Conservation (phyloP, 23 tunicate species). For the Aplidium turbinatum region DNA sequence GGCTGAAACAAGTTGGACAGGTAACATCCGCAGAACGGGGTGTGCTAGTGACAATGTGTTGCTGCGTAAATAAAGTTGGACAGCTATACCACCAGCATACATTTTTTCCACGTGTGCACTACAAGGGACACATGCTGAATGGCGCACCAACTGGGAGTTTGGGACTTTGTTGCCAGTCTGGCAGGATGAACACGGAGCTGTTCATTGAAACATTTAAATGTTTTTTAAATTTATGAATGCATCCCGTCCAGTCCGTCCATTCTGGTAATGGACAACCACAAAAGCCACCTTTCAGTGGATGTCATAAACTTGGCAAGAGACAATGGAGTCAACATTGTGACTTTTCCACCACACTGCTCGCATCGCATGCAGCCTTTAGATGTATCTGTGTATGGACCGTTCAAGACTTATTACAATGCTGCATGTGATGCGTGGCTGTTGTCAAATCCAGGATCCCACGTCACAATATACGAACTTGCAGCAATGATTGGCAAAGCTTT, state of each 20-base stretch:
- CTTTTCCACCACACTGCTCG: conserved; percentile 55
- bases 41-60: conserved; percentile 39
- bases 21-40: conserved; percentile 43
- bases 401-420: conserved; percentile 27
- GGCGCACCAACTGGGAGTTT: conserved; percentile 34
- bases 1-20: conserved; percentile 47
- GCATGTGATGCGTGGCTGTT: conserved; percentile 34
- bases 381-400: conserved; percentile 41
- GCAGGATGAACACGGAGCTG: conserved; percentile 42
- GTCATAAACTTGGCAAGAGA: conserved; percentile 21
- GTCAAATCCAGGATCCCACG: conserved; percentile 16
- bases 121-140: conserved; percentile 15
- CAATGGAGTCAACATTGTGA: conserved; percentile 33
- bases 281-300: conserved; percentile 34
- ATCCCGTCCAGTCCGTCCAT: conserved; percentile 10
- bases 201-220: conserved; percentile 30
- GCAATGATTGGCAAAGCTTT: conserved; percentile 6
- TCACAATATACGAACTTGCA: conserved; percentile 51
- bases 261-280: conserved; percentile 48
- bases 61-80: conserved; percentile 45
- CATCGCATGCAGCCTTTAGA: conserved; percentile 40
- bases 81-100: conserved; percentile 40
- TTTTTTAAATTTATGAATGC: conserved; percentile 21
- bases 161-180: conserved; percentile 31
- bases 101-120: conserved; percentile 49